phyloP scores from a whole-genome alignment of 2,888 invertebrate species.

The Steinernema scapterisci region DNA sequence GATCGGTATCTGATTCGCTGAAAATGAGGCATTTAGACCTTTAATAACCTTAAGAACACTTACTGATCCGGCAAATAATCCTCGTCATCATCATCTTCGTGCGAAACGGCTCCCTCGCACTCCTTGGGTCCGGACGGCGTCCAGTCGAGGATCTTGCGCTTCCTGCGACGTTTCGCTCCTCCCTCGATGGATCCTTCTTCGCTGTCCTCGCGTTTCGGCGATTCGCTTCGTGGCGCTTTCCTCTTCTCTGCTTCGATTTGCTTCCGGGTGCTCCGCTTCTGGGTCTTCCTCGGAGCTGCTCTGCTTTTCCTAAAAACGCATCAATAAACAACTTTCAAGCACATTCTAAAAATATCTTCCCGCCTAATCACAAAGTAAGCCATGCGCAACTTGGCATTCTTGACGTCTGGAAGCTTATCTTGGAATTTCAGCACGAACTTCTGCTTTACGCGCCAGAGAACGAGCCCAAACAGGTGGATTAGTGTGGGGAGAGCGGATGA shows the following conservation, averaged over 20 bases:
- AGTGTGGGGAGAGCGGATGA: too few relatives aligned
- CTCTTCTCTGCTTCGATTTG: too few relatives aligned
- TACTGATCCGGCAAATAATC: conserved; percentile 6
- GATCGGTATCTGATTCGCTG: background rate
- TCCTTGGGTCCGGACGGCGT: background rate
- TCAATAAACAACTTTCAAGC: too few relatives aligned
- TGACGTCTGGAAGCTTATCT: too few relatives aligned
- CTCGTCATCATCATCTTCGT: conserved; percentile 3
- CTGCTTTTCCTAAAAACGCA: background rate
- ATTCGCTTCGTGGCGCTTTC: too few relatives aligned
- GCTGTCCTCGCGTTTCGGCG: background rate
- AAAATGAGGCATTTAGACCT: background rate
- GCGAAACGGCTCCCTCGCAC: background rate
- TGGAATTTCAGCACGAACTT: too few relatives aligned
- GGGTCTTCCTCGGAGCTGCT: background rate
- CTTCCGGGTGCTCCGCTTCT: too few relatives aligned
- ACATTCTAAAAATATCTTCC: too few relatives aligned
- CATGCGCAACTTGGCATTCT: too few relatives aligned
- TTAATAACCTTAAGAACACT: background rate
- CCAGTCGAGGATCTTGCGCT: conserved; percentile 24
- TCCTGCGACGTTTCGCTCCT: conserved; percentile 14
- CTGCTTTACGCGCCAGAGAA: too few relatives aligned
- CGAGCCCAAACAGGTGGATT: too few relatives aligned
- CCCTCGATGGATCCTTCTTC: background rate
- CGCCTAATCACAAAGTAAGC: too few relatives aligned